These are phyloP conservation scores for Drosophila eugracilis DNA, from an alignment of 1,140 invertebrate genomes.

Conservation along the genomic window DNA sequence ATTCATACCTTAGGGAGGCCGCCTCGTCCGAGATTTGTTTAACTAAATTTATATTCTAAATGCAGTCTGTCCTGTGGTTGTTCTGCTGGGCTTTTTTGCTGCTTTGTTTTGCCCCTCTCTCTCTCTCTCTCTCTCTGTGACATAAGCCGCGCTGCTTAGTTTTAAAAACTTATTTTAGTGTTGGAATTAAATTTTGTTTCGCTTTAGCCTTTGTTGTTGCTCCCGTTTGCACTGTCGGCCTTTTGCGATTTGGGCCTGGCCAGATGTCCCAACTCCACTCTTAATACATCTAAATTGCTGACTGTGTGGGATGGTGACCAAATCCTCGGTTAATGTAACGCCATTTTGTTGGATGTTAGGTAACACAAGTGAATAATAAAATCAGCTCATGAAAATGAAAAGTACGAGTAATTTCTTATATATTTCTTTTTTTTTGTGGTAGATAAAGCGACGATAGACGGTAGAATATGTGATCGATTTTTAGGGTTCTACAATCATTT, in stretches of 20 bases:
- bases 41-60: slow-evolving; percentile 75
- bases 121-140: slow-evolving; percentile 29
- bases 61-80: slow-evolving; percentile 39
- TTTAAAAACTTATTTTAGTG: slow-evolving; percentile 76
- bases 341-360: neutral
- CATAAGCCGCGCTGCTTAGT: slow-evolving; percentile 69
- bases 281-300: slow-evolving; percentile 73
- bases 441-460: neutral
- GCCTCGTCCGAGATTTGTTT: slow-evolving; percentile 67
- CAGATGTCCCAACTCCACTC: slow-evolving; percentile 35
- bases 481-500: neutral
- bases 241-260: slow-evolving; percentile 59
- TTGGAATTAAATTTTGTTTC: slow-evolving; percentile 44
- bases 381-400: neutral
- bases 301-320: slow-evolving; percentile 14
- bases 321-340: slow-evolving; percentile 21
- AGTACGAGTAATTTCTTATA: too few relatives aligned
- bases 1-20: slow-evolving; percentile 57
- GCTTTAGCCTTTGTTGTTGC: slow-evolving; percentile 24
- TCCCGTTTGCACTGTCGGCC: slow-evolving; percentile 26
- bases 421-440: neutral
- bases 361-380: neutral
- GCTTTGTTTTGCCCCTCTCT: slow-evolving; percentile 17
- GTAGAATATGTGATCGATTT: neutral
- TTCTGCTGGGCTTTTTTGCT: slow-evolving; percentile 20